Conservation (phyloP, 2,888 invertebrate genomes). For the Drosophila affinis region DNA sequence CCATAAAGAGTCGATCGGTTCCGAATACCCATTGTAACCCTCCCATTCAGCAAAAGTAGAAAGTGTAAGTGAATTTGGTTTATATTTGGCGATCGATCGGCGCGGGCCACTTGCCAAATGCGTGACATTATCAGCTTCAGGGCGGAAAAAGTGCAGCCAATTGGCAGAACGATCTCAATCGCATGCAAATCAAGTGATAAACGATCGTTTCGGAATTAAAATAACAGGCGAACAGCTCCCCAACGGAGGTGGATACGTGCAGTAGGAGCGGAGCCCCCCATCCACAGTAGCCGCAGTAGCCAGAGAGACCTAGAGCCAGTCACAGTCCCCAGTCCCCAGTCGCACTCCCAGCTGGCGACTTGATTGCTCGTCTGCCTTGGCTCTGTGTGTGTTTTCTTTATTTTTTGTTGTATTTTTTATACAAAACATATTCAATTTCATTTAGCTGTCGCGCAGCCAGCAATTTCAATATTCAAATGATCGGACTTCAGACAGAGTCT, state of each 20-base stretch:
- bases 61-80: constrained; percentile 71
- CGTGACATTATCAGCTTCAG: constrained; percentile 64
- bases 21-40: neutral
- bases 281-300: constrained; percentile 32
- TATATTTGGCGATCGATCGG: neutral
- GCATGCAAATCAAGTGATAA: constrained; percentile 81
- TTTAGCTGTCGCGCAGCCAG: constrained; percentile 50
- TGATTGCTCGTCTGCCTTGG: constrained; percentile 62
- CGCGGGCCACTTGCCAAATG: constrained; percentile 49
- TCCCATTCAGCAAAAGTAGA: constrained; percentile 39
- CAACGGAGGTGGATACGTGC: constrained; percentile 50
- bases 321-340: neutral
- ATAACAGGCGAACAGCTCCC: constrained; percentile 79
- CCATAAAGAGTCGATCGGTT: constrained; percentile 26
- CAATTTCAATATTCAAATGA: constrained; percentile 74
- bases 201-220: constrained; percentile 78
- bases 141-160: constrained; percentile 36
- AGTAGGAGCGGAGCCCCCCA: constrained; percentile 32
- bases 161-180: constrained; percentile 48
- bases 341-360: constrained; percentile 45
- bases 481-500: constrained; percentile 30
- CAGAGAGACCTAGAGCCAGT: constrained; percentile 37
- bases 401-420: constrained; percentile 57
- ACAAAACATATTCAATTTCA: constrained; percentile 75
- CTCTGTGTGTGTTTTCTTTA: constrained; percentile 41